phyloP scores from a whole-genome alignment of 2,888 invertebrate genomes.

The Nephrotoma guestfalica region DNA sequence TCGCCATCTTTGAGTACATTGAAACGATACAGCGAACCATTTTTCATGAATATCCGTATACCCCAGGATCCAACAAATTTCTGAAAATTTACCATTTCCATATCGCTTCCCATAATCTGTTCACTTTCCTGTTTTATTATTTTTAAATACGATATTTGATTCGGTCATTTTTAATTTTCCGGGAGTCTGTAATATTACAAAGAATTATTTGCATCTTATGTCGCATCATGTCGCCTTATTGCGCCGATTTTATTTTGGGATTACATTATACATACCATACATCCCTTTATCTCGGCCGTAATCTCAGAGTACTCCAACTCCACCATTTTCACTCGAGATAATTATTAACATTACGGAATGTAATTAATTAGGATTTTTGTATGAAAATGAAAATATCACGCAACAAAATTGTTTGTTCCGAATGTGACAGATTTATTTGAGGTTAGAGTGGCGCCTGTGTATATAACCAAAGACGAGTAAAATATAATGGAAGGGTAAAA shows the following conservation, averaged over 20 bases:
- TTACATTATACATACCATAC: constrained; percentile 78
- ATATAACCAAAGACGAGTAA: not conserved
- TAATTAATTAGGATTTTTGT: not conserved
- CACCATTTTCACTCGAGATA: constrained; percentile 41
- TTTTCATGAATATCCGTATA: constrained; percentile 75
- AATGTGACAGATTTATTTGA: not conserved
- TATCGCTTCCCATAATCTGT: constrained; percentile 67
- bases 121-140: constrained; percentile 91
- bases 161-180: constrained; percentile 88
- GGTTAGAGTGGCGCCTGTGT: not conserved
- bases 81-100: constrained; percentile 85
- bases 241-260: not conserved
- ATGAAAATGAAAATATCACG: not conserved
- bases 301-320: constrained; percentile 80
- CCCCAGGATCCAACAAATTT: constrained; percentile 85
- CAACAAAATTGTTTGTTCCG: not conserved
- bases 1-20: constrained; percentile 90
- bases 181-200: constrained; percentile 50
- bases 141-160: constrained; percentile 82
- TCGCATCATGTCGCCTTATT: not conserved
- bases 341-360: not conserved
- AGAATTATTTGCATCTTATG: not conserved
- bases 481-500: not conserved
- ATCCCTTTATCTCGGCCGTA: constrained; percentile 68
- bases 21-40: constrained; percentile 79